Conservation (phyloP, 2,113 vertebrate genomes). For the Engystomops pustulosus region DNA sequence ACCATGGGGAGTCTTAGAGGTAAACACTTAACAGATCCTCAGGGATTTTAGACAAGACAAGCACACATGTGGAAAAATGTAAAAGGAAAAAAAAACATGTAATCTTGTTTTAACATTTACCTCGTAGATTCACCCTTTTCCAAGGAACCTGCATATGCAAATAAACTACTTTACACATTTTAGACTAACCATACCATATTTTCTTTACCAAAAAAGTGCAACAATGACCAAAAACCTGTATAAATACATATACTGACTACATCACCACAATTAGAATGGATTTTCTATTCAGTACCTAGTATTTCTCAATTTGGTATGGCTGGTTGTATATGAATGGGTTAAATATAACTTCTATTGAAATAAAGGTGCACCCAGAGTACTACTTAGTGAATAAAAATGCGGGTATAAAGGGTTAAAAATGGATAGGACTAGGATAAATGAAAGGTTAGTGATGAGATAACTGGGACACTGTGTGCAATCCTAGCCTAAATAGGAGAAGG, state of each 20-base stretch:
- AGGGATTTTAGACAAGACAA: conserved; percentile 8
- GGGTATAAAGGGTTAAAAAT: conserved; percentile 28
- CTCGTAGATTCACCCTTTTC: neutral
- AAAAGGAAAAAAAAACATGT: neutral
- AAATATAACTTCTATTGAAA: neutral
- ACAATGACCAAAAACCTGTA: neutral
- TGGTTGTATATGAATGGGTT: neutral
- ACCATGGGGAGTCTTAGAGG: conserved; percentile 36
- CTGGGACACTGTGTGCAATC: neutral
- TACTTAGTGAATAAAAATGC: conserved; percentile 26
- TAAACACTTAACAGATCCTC: conserved; percentile 32
- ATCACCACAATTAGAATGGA: neutral
- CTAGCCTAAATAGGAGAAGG: neutral
- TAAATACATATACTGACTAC: neutral
- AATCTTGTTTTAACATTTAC: neutral
- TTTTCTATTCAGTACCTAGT: too few relatives aligned
- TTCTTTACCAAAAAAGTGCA: neutral
- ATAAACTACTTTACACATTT: neutral
- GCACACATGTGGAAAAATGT: neutral
- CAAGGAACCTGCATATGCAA: neutral
- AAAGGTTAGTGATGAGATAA: conserved; percentile 25
- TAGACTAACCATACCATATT: too few relatives aligned
- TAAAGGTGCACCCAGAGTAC: neutral
- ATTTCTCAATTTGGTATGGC: neutral
- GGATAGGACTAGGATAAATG: conserved; percentile 4